A percentile compares a stretch with the other conserved stretches of the same genome.
phyloP scores from a whole-genome alignment of 2,113 vertebrate species.

The Leptodactylus fuscus region DNA sequence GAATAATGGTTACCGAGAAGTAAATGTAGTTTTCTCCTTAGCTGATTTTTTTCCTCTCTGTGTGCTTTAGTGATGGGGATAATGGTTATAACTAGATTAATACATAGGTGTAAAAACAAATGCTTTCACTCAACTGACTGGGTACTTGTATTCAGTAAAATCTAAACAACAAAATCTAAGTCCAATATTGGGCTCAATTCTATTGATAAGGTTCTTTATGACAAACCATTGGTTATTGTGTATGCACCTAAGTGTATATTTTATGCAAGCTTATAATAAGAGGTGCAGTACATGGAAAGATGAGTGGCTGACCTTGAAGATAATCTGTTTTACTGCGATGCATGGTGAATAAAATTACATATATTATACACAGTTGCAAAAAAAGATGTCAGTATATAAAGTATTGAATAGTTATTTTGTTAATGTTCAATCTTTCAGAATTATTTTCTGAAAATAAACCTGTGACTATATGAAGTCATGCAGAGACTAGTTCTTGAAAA shows the following conservation, averaged over 20 bases:
- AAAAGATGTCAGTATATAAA: neutral
- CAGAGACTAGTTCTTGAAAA: conserved; percentile 4
- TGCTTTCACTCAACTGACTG: no score
- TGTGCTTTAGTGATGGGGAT: no score
- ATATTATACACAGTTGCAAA: neutral
- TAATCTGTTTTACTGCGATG: neutral
- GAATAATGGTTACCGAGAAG: neutral
- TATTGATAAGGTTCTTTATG: no score
- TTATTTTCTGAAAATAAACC: neutral
- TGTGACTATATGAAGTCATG: neutral
- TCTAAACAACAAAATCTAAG: no score
- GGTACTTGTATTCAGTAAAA: neutral
- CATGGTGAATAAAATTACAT: neutral
- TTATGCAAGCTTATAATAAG: neutral
- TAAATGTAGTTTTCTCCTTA: no score
- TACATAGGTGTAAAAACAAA: no score
- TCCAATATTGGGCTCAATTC: no score
- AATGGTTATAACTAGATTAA: no score
- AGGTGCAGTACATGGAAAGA: neutral
- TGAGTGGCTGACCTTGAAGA: conserved; percentile 20
- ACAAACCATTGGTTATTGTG: no score
- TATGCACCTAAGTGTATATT: neutral
- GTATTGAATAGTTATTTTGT: no score
- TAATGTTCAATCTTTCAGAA: neutral
- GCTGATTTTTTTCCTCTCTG: no score